phyloP scores from a whole-genome alignment of 2,113 vertebrate species.

The Heliornis fulica region DNA sequence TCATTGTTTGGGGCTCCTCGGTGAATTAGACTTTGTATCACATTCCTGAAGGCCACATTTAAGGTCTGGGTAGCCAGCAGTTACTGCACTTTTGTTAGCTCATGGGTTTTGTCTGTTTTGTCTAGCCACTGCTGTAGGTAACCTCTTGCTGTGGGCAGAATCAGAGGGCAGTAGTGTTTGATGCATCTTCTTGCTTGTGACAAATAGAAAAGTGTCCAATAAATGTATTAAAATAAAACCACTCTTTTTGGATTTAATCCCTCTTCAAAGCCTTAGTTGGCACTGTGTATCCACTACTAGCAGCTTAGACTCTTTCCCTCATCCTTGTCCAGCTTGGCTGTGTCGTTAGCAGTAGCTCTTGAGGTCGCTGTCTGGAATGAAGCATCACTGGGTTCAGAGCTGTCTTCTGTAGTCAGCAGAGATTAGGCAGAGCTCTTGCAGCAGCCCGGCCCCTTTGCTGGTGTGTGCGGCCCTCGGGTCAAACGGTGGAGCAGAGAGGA shows the following conservation, averaged over 20 bases:
- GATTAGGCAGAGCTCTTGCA: background rate
- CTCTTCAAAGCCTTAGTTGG: background rate
- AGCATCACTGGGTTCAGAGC: background rate
- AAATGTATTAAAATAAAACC: background rate
- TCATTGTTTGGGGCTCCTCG: background rate
- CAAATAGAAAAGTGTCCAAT: background rate
- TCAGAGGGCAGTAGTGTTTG: background rate
- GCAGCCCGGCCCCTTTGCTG: rapidly evolving
- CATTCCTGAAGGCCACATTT: background rate
- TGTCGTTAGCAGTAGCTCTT: background rate
- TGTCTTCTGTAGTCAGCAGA: background rate
- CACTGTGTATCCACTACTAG: rapidly evolving
- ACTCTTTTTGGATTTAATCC: background rate
- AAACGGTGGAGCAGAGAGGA: background rate
- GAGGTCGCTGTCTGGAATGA: background rate
- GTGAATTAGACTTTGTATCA: background rate
- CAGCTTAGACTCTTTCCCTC: background rate
- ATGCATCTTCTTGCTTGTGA: background rate
- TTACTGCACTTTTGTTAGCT: background rate
- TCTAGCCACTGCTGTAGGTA: background rate
- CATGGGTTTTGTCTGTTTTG: background rate
- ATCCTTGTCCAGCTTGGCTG: background rate
- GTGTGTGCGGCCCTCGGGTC: too few relatives aligned
- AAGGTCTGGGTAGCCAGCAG: background rate
- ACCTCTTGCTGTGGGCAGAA: background rate